These are phyloP conservation scores for Hedya salicella DNA, from an alignment of 2,888 invertebrate species.

Conservation along the genomic window DNA sequence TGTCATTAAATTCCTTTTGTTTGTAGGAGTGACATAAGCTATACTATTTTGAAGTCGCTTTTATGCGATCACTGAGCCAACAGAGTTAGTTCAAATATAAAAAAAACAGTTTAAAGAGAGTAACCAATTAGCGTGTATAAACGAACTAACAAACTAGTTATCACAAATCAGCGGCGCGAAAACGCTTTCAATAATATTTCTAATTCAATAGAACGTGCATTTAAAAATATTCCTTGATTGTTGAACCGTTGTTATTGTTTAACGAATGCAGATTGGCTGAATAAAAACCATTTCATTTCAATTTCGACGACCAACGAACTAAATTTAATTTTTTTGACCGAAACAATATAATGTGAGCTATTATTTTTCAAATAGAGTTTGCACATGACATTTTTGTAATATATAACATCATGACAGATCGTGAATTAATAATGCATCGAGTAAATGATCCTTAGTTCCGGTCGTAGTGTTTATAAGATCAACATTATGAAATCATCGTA, in stretches of 20 bases:
- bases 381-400: too few relatives aligned
- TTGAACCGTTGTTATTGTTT: slow-evolving; percentile 11
- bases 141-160: slow-evolving; percentile 27
- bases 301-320: neutral
- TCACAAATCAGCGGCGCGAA: slow-evolving; percentile 18
- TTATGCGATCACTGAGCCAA: too few relatives aligned
- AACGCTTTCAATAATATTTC: slow-evolving; percentile 11
- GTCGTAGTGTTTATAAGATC: too few relatives aligned
- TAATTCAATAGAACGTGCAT: slow-evolving; percentile 12
- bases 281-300: slow-evolving; percentile 8
- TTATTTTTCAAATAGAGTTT: neutral
- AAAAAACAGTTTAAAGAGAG: neutral
- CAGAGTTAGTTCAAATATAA: too few relatives aligned
- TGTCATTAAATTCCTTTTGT: too few relatives aligned
- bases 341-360: neutral
- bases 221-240: slow-evolving; percentile 17
- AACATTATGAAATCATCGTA: too few relatives aligned
- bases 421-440: too few relatives aligned
- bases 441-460: too few relatives aligned
- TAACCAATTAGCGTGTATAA: slow-evolving; percentile 12
- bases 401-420: too few relatives aligned
- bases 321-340: neutral
- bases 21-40: too few relatives aligned
- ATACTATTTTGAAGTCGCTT: too few relatives aligned
- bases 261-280: slow-evolving; percentile 15